Conservation (phyloP, 2,888 invertebrate species). For the Tenthredo scrophulariae region DNA sequence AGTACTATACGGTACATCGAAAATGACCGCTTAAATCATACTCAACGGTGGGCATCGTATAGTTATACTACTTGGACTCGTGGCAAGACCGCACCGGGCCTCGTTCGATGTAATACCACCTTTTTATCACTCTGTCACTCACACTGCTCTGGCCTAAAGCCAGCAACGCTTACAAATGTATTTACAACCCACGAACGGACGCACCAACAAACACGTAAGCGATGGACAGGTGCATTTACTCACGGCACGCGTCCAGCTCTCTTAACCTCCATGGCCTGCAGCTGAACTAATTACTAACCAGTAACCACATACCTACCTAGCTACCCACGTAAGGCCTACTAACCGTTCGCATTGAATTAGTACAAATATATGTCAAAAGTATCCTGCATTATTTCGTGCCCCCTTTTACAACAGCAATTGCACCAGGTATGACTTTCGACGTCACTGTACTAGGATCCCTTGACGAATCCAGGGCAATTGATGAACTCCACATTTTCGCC, state of each 20-base stretch:
- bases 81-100: slow-evolving; percentile 50
- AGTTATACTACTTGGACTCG: slow-evolving; percentile 24
- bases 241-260: slow-evolving; percentile 64
- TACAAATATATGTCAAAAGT: neutral
- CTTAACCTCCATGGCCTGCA: slow-evolving; percentile 57
- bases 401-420: neutral
- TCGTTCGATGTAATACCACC: slow-evolving; percentile 52
- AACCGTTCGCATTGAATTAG: slow-evolving; percentile 19
- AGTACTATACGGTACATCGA: slow-evolving; percentile 27
- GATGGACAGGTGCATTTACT: slow-evolving; percentile 54
- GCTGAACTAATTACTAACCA: slow-evolving; percentile 67
- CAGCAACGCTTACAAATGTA: slow-evolving; percentile 53
- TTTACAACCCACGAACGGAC: slow-evolving; percentile 53
- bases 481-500: neutral
- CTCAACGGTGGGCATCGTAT: slow-evolving; percentile 41
- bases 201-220: slow-evolving; percentile 41
- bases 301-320: slow-evolving; percentile 44
- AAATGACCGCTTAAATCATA: slow-evolving; percentile 52
- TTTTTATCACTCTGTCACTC: slow-evolving; percentile 56
- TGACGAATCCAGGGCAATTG: neutral
- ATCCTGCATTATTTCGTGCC: neutral
- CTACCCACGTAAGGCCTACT: slow-evolving; percentile 27
- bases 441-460: neutral
- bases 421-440: neutral
- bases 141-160: slow-evolving; percentile 32